Base-by-base conservation (phyloP, 2,797 vertebrate species). In the Chiloscyllium punctatum region DNA sequence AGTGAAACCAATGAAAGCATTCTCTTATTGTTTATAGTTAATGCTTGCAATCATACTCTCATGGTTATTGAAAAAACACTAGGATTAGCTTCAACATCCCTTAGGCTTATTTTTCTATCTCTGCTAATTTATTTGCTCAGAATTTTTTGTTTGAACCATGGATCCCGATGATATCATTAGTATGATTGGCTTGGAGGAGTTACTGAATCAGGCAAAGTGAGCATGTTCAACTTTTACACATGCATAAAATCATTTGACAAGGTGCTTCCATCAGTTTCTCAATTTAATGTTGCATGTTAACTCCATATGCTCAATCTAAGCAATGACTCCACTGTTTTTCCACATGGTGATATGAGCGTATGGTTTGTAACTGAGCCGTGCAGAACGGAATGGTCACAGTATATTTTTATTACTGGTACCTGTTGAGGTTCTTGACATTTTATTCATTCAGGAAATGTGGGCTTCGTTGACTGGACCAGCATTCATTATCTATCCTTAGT, bases 1-100 rank as follows among this genome's bases (percentile, higher is more conserved):
- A 92, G n/a, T 92, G 42, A 84, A 92, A 92, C 90, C 90, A 37
- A 42, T 69, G 62, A 69, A 92, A 92, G 66, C 90, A 92, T 92
- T 92, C 90, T 69, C 90, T 92, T 92, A 92, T 69, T 92, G 90
- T 92, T n/a, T 25, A n/a, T 42, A n/a, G 62, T 92, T 92, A 42
- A 92, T 42, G 62, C 62, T 21, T 92, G 90, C 90, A 92, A 92
- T 92, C 90, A 4, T 42, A 68, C 21, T 69, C 90, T 92, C 66
- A 37, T 69, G 21, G n/a, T 21, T 37, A 92, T 42, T 92, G n/a
- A 92, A 53, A 13, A 92, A 69, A 66, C 37, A 23, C n/a, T 11
- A 42, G 90, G 90, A 92, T 92, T 92, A 92, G n/a, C 90, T 42
- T 42, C 23, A n/a, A 92, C 62, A 68, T 92, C 90, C 90, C 69